Evolutionary conservation across 2,797 vertebrate genomes (phyloP).

Genomic region (Phoeniculus purpureus): DNA sequence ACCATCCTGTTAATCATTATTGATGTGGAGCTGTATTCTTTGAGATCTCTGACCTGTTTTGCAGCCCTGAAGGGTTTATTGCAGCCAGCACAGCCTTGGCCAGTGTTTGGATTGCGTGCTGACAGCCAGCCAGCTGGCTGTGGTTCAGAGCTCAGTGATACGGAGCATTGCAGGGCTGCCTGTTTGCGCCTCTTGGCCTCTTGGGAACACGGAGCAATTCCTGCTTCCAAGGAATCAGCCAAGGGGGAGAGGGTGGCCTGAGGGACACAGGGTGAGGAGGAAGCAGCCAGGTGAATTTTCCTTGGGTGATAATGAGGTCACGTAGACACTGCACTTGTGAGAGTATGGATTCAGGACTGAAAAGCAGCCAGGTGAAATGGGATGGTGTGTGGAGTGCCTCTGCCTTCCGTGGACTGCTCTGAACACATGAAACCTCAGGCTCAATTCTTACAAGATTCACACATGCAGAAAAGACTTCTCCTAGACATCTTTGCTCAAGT

Average conservation of each 20-base stretch:
- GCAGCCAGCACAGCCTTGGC: slow-evolving; percentile 71
- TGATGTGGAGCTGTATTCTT: slow-evolving; percentile 27
- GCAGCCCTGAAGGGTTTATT: slow-evolving; percentile 70
- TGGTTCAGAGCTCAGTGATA: slow-evolving; percentile 20
- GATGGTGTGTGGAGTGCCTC: neutral
- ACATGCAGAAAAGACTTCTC: neutral
- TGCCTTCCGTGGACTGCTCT: neutral
- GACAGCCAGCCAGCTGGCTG: slow-evolving; percentile 64
- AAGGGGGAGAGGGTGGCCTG: rapidly evolving
- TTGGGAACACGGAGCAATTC: slow-evolving; percentile 31
- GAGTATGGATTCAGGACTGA: neutral
- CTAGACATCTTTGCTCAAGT: neutral
- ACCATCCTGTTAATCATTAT: slow-evolving; percentile 79
- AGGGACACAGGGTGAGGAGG: neutral
- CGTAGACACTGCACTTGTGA: neutral
- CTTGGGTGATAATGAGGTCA: neutral
- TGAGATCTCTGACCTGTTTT: slow-evolving; percentile 74
- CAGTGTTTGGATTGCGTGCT: slow-evolving; percentile 67
- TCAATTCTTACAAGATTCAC: neutral
- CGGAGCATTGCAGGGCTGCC: neutral
- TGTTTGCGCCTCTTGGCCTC: neutral
- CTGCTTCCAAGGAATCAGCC: neutral
- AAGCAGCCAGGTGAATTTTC: slow-evolving; percentile 1
- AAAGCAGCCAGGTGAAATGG: neutral
- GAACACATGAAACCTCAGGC: neutral